phyloP scores from a whole-genome alignment of 1,140 invertebrate genomes.

The Lordiphosa stackelbergi region DNA sequence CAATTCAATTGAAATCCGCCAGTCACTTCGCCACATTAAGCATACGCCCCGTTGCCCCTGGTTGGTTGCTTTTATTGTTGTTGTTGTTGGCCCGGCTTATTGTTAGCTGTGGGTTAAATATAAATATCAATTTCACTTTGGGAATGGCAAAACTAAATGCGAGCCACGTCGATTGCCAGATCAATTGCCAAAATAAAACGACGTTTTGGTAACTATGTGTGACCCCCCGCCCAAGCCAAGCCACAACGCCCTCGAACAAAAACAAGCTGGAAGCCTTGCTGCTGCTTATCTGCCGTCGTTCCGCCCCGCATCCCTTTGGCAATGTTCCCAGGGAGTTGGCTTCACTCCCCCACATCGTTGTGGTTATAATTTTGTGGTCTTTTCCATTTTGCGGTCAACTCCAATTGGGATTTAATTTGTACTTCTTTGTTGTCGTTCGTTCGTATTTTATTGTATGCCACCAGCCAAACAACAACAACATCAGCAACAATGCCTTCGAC shows the following conservation, averaged over 20 bases:
- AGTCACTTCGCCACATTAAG: conserved; percentile 61
- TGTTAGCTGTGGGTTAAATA: conserved; percentile 69
- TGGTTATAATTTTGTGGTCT: conserved; percentile 74
- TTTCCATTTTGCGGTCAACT: conserved; percentile 74
- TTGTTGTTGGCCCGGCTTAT: conserved; percentile 44
- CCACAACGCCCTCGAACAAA: conserved; percentile 69
- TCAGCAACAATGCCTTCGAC: conserved; percentile 47
- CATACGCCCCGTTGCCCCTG: conserved; percentile 44
- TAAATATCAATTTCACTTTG: conserved; percentile 66
- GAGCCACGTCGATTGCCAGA: conserved; percentile 62
- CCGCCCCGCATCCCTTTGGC: conserved; percentile 26
- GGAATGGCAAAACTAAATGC: conserved; percentile 55
- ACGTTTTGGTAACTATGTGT: conserved; percentile 51
- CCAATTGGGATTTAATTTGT: conserved; percentile 75
- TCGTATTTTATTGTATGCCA: conserved; percentile 70
- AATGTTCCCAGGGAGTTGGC: conserved; percentile 35
- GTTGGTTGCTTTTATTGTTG: conserved; percentile 1
- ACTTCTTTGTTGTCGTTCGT: conserved; percentile 74
- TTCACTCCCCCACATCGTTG: conserved; percentile 56
- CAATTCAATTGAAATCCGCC: conserved; percentile 55
- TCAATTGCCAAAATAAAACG: conserved; percentile 67
- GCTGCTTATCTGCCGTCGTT: conserved; percentile 57
- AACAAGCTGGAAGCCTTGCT: conserved; percentile 51
- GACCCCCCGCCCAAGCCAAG: conserved; percentile 13
- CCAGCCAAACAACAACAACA: conserved; percentile 46